Percentiles rank a stretch among this genome's conserved stretches.
Conservation (phyloP, 2,797 vertebrate genomes). For the Scolopax rusticola region DNA sequence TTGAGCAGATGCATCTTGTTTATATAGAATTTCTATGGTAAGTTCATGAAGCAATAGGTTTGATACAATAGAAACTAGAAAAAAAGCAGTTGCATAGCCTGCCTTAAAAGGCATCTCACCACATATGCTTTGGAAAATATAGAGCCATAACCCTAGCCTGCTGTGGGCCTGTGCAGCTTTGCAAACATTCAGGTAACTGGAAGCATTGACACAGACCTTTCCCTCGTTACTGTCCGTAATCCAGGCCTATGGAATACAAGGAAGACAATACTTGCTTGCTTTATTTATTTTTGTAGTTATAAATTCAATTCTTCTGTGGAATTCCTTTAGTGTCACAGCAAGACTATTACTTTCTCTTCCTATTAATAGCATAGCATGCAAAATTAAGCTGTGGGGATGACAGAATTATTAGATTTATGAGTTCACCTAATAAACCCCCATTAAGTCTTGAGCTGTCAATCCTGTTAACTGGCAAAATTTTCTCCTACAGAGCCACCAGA, state of each 20-base stretch:
- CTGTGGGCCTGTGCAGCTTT: not conserved
- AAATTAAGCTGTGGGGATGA: conserved; percentile 7
- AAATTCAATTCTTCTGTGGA: not conserved
- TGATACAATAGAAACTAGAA: not conserved
- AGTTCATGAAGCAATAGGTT: not conserved
- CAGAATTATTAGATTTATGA: not conserved
- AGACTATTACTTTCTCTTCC: not conserved
- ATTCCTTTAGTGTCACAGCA: not conserved
- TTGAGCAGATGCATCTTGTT: not conserved
- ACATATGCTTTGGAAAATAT: not conserved
- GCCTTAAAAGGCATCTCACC: not conserved
- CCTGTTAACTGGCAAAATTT: not conserved
- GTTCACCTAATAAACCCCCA: not conserved
- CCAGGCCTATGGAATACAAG: not conserved
- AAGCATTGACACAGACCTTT: not conserved
- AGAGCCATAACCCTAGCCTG: not conserved
- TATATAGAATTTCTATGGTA: not conserved
- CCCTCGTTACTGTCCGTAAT: not conserved
- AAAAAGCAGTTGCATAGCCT: not conserved
- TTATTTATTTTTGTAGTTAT: not conserved
- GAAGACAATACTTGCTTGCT: not conserved
- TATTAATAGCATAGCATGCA: not conserved
- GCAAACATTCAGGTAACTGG: not conserved
- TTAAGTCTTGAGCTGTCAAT: not conserved
- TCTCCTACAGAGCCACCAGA: not conserved